These are phyloP conservation scores for Sebastes aleutianus DNA, from an alignment of 2,797 vertebrate genomes.

Conservation along the genomic window DNA sequence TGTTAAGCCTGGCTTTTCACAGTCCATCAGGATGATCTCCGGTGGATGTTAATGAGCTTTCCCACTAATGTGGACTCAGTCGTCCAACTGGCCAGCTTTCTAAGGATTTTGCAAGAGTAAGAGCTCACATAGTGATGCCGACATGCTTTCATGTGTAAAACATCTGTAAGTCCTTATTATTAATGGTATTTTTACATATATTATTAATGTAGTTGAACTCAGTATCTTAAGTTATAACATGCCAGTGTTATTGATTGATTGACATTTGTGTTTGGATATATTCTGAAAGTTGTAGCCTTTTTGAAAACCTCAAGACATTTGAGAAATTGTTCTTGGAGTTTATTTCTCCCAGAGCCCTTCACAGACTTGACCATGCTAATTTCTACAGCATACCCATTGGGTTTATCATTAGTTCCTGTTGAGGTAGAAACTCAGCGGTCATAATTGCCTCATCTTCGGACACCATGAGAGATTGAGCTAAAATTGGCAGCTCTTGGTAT, in stretches of 20 bases:
- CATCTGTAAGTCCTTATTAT: slow-evolving; percentile 23
- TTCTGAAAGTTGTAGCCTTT: background rate
- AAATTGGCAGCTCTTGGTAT: background rate
- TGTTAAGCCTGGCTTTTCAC: slow-evolving; percentile 77
- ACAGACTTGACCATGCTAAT: background rate
- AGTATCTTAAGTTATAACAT: background rate
- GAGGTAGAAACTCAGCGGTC: background rate
- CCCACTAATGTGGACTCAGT: slow-evolving; percentile 64
- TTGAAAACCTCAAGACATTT: background rate
- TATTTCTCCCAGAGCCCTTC: background rate
- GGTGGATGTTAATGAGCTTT: slow-evolving; percentile 76
- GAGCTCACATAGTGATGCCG: slow-evolving; percentile 15
- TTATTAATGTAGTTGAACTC: background rate
- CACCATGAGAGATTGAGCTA: too few relatives aligned
- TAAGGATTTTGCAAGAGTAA: slow-evolving; percentile 55
- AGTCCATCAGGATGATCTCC: slow-evolving; percentile 75
- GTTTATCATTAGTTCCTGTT: background rate
- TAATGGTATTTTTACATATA: background rate
- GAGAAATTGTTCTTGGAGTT: background rate
- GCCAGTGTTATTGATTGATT: background rate
- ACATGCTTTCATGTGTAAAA: slow-evolving; percentile 24
- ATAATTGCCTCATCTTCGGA: background rate
- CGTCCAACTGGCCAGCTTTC: slow-evolving; percentile 72
- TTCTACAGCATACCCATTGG: background rate
- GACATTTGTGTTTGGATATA: background rate